phyloP scores from a whole-genome alignment of 30 jellyfish, hydroid and myxozoan species.

The Sanderia malayensis region DNA sequence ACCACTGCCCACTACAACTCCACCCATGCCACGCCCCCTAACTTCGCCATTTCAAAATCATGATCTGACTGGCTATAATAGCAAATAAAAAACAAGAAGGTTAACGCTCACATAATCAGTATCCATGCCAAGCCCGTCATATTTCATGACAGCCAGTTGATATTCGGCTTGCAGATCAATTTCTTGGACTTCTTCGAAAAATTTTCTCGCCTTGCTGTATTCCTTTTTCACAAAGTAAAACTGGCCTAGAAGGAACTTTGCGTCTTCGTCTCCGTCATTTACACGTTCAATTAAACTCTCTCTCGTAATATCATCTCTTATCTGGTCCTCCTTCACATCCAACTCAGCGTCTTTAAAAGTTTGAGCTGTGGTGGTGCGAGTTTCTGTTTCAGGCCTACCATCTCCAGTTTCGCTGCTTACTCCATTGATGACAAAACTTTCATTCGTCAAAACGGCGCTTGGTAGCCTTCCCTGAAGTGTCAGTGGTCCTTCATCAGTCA shows the following conservation, averaged over 20 bases:
- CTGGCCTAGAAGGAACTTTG: conserved; percentile 61
- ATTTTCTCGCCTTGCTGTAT: conserved; percentile 56
- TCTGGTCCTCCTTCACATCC: conserved; percentile 31
- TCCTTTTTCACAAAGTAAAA: conserved; percentile 42
- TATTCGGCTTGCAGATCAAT: conserved; percentile 67
- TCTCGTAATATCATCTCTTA: conserved; percentile 8
- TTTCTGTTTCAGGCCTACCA: not conserved
- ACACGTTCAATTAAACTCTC: conserved; percentile 14
- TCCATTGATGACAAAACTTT: not conserved
- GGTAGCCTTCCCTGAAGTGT: not conserved
- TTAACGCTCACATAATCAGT: conserved; percentile 54
- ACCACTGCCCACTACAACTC: no score
- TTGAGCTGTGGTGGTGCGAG: not conserved
- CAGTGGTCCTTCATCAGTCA: not conserved
- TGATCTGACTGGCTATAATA: no score
- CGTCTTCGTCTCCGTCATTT: conserved; percentile 33
- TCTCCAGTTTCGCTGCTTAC: not conserved
- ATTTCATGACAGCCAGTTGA: conserved; percentile 88
- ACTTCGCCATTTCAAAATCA: no score
- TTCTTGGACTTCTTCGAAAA: conserved; percentile 38
- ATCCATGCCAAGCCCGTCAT: conserved; percentile 81
- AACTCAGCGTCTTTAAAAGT: conserved; percentile 13
- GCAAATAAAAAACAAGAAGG: no score
- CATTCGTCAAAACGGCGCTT: not conserved
- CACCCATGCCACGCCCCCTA: no score